Percentiles rank a stretch among this genome's conserved stretches.
These are phyloP conservation scores for Sphaerophoria taeniata DNA, from an alignment of 2,888 invertebrate genomes.

Conservation along the genomic window DNA sequence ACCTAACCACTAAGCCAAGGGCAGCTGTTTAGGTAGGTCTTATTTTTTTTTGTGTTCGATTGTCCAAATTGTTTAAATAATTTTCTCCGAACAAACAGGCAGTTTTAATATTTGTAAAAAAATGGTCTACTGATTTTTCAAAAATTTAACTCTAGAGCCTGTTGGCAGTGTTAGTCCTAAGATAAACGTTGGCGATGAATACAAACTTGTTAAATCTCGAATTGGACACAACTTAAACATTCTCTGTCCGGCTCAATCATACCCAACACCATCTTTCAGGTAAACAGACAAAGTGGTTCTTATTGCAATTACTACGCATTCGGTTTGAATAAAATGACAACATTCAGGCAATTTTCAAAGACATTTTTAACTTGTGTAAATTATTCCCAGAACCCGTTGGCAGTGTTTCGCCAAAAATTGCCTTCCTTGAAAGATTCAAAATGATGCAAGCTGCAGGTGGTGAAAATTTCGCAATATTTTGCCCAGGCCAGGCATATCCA, in stretches of 20 bases:
- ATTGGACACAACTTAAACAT: slow-evolving; percentile 84
- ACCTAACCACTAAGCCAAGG: too few relatives aligned
- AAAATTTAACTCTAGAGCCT: slow-evolving; percentile 81
- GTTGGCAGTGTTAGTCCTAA: slow-evolving; percentile 86
- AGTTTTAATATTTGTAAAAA: slow-evolving; percentile 21
- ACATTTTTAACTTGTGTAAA: neutral
- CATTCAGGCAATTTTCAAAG: slow-evolving; percentile 43
- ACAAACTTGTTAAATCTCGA: slow-evolving; percentile 79
- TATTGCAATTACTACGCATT: too few relatives aligned
- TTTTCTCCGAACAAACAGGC: slow-evolving; percentile 3
- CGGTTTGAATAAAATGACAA: slow-evolving; percentile 40
- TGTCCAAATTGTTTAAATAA: slow-evolving; percentile 1
- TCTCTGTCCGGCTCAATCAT: slow-evolving; percentile 87
- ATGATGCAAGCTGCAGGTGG: slow-evolving; percentile 79
- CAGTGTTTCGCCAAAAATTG: slow-evolving; percentile 86
- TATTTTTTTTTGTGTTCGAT: too few relatives aligned
- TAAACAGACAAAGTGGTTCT: slow-evolving; percentile 77
- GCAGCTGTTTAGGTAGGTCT: slow-evolving; percentile 82
- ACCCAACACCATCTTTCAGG: slow-evolving; percentile 89
- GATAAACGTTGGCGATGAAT: slow-evolving; percentile 85
- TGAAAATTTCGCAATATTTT: slow-evolving; percentile 85
- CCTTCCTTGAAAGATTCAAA: slow-evolving; percentile 82
- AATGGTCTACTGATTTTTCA: neutral
- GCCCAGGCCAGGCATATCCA: slow-evolving; percentile 89
- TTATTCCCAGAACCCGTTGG: slow-evolving; percentile 84